Percentiles rank a stretch among this genome's conserved stretches.
Evolutionary conservation across 2,888 invertebrate species (phyloP).

Genomic region (Conops quadrifasciatus): DNA sequence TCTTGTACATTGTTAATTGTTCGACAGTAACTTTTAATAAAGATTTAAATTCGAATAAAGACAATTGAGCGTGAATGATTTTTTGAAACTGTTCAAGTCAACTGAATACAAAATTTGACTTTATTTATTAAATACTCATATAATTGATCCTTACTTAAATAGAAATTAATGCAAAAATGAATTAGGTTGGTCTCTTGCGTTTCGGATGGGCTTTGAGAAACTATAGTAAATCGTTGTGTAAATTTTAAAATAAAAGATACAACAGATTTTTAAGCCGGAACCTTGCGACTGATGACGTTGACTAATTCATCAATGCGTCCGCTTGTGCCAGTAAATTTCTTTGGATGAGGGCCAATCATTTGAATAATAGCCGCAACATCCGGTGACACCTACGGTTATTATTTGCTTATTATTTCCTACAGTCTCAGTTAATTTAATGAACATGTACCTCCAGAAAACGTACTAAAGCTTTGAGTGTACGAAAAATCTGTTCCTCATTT

Average conservation of each 20-base stretch:
- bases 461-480: constrained; percentile 81
- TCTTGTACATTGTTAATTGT: no score
- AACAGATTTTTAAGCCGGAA: constrained; percentile 62
- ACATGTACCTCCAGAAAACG: constrained; percentile 66
- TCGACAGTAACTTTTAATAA: no score
- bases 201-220: not conserved
- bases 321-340: constrained; percentile 82
- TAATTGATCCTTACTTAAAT: constrained; percentile 1
- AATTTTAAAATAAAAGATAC: not conserved
- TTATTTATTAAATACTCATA: not conserved
- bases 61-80: no score
- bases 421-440: constrained; percentile 7
- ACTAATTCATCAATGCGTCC: constrained; percentile 83
- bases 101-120: not conserved
- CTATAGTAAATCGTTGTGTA: constrained; percentile 5
- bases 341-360: constrained; percentile 89
- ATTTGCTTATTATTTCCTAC: not conserved
- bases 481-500: constrained; percentile 80
- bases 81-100: not conserved
- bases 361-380: constrained; percentile 90
- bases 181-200: not conserved
- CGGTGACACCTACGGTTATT: constrained; percentile 73
- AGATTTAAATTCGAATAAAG: no score
- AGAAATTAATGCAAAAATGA: not conserved
- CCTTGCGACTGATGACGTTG: constrained; percentile 75